Evolutionary conservation across 64 coral and sea anemone genomes (phyloP).

Genomic region (Montipora sp.): DNA sequence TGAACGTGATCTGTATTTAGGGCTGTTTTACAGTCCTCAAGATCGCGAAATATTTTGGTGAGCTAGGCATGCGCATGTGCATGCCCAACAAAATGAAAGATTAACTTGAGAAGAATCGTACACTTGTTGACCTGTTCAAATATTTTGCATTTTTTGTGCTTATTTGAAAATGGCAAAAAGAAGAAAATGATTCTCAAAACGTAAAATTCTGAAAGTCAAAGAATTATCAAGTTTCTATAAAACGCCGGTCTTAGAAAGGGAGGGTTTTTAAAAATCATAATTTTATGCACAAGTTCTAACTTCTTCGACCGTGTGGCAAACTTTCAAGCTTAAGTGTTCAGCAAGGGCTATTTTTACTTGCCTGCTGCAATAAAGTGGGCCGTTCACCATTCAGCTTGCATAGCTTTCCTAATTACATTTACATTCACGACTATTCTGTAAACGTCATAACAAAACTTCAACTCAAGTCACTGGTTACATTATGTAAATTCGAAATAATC

Average conservation of each 20-base stretch:
- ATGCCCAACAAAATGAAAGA: too few species aligned
- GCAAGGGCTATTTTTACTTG: neutral
- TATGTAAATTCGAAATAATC: neutral
- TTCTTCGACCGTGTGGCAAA: neutral
- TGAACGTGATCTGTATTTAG: too few species aligned
- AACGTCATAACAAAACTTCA: neutral
- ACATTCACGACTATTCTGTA: too few species aligned
- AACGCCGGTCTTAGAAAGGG: neutral
- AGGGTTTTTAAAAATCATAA: neutral
- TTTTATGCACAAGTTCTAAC: neutral
- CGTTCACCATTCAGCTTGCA: too few species aligned
- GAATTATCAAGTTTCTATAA: neutral
- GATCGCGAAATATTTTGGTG: too few species aligned
- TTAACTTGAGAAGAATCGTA: too few species aligned
- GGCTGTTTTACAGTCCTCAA: too few species aligned
- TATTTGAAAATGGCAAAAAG: neutral
- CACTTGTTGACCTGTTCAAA: too few species aligned
- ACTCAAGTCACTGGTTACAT: neutral
- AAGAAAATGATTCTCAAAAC: neutral
- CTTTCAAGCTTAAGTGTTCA: neutral
- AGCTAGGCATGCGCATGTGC: too few species aligned
- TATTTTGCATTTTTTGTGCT: too few species aligned
- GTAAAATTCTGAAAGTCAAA: neutral
- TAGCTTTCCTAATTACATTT: too few species aligned
- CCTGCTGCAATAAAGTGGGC: neutral